These are phyloP conservation scores for Tokudaia tokunoshimensis DNA, from an alignment of 2,797 vertebrate genomes.

Conservation along the genomic window DNA sequence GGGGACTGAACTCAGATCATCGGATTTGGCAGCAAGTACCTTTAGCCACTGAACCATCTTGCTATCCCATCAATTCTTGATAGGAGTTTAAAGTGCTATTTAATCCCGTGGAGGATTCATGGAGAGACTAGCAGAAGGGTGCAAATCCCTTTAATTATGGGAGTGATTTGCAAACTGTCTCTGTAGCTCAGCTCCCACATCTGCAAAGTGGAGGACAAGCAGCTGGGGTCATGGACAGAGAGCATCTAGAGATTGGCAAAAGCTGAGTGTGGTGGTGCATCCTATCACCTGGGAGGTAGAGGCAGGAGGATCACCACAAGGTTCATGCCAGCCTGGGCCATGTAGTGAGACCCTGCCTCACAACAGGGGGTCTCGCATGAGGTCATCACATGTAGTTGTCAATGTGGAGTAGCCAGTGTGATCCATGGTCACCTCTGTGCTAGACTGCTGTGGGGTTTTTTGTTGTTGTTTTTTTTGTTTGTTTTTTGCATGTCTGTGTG, in stretches of 20 bases:
- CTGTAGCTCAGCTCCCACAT: background rate
- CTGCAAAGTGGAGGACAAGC: background rate
- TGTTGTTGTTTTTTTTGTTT: background rate
- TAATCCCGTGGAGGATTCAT: background rate
- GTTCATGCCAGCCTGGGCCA: background rate
- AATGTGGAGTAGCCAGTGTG: background rate
- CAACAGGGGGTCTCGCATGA: background rate
- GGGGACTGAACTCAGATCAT: background rate
- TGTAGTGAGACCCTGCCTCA: background rate
- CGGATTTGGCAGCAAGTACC: background rate
- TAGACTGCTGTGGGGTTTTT: background rate
- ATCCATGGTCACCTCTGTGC: background rate
- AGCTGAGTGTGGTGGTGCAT: background rate
- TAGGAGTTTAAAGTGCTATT: background rate
- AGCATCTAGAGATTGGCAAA: background rate
- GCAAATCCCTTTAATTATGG: background rate
- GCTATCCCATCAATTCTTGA: background rate
- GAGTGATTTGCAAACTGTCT: background rate
- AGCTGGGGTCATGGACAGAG: background rate
- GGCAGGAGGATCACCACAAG: background rate
- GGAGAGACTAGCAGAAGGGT: background rate
- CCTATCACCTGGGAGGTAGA: background rate
- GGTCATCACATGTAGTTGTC: rapidly evolving
- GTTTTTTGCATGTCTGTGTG: background rate
- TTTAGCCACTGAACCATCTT: background rate